A percentile compares a stretch with the other conserved stretches of the same genome.
Evolutionary conservation across 2,113 vertebrate species (phyloP).

Genomic region (Hassar affinis): DNA sequence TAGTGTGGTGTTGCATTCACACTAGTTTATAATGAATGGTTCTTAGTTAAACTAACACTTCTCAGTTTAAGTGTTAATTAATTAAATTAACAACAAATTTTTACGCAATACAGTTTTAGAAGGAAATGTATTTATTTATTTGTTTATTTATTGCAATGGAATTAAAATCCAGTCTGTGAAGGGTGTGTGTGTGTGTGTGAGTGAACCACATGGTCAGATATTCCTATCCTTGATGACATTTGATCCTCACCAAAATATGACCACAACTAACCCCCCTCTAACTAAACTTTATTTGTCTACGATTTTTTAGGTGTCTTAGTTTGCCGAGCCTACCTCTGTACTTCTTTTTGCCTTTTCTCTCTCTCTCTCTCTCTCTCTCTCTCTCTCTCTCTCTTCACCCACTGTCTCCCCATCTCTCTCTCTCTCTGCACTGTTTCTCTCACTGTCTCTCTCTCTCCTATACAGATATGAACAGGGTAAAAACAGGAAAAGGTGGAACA

Average conservation of each 20-base stretch:
- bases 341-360: background rate
- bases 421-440: background rate
- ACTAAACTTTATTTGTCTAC: background rate
- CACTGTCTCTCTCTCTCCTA: background rate
- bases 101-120: background rate
- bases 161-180: background rate
- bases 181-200: background rate
- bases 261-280: background rate
- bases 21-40: background rate
- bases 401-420: background rate
- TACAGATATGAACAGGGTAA: slow-evolving; percentile 20
- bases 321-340: background rate
- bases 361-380: background rate
- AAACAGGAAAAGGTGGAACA: slow-evolving; percentile 49
- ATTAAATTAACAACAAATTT: background rate
- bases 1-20: background rate
- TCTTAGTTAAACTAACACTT: background rate
- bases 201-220: background rate
- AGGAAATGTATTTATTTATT: background rate
- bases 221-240: background rate
- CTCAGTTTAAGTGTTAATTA: background rate
- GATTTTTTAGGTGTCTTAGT: background rate
- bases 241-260: background rate
- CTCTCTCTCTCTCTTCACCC: background rate
- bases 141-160: background rate